A percentile compares a stretch with the other conserved stretches of the same genome.
Evolutionary conservation across 2,888 invertebrate species (phyloP).

Genomic region (Brachyopa scutellaris): DNA sequence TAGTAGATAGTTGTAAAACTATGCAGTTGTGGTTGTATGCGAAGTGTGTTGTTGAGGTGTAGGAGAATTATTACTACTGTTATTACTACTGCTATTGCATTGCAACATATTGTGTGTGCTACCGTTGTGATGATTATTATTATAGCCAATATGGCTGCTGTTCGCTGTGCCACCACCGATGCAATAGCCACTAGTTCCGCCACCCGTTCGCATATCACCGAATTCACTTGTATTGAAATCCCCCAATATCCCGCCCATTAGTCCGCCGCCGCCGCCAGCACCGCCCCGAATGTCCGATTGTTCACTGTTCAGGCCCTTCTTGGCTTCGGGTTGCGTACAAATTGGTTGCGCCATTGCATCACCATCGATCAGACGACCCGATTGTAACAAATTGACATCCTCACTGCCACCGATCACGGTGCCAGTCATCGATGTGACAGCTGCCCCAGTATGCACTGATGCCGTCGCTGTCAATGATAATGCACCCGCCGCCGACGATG

Average conservation of each 20-base stretch:
- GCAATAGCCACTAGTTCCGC: slow-evolving; percentile 67
- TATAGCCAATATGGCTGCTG: slow-evolving; percentile 72
- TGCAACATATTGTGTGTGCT: slow-evolving; percentile 78
- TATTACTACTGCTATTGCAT: slow-evolving; percentile 80
- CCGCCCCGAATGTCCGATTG: slow-evolving; percentile 74
- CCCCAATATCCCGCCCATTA: slow-evolving; percentile 79
- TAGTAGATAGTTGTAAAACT: slow-evolving; percentile 76
- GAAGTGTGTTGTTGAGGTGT: slow-evolving; percentile 75
- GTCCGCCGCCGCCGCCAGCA: slow-evolving; percentile 76
- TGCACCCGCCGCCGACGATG: slow-evolving; percentile 73
- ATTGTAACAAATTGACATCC: slow-evolving; percentile 79
- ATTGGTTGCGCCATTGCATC: slow-evolving; percentile 79
- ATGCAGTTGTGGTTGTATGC: slow-evolving; percentile 79
- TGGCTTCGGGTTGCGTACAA: slow-evolving; percentile 81
- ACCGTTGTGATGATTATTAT: slow-evolving; percentile 77
- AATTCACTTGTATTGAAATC: slow-evolving; percentile 81
- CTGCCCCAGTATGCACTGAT: slow-evolving; percentile 55
- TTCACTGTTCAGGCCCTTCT: slow-evolving; percentile 72
- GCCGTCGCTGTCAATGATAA: slow-evolving; percentile 64
- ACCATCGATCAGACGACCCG: slow-evolving; percentile 77
- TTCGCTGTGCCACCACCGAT: slow-evolving; percentile 53
- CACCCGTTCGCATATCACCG: slow-evolving; percentile 77
- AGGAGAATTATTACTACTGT: slow-evolving; percentile 74
- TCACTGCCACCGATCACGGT: slow-evolving; percentile 72
- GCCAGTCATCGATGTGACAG: slow-evolving; percentile 68